Percentiles rank a stretch among this genome's conserved stretches.
Evolutionary conservation across 2,797 vertebrate genomes (phyloP).

Genomic region (Cygnus olor): DNA sequence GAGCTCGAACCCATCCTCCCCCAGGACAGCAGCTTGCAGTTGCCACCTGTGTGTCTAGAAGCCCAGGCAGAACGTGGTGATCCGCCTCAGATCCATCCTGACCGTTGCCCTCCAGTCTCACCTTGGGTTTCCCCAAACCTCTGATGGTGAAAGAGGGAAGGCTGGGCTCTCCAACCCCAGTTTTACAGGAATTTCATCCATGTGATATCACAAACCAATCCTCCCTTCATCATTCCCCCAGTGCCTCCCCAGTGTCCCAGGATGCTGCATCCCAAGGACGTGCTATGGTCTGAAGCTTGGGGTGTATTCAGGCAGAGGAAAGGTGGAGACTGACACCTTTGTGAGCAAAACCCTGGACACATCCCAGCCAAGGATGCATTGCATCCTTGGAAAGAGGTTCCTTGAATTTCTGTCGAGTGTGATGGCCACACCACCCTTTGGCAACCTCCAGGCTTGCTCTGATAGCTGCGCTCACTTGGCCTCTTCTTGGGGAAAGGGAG

Average conservation of each 20-base stretch:
- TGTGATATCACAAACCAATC: not conserved
- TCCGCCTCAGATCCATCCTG: not conserved
- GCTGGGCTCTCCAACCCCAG: not conserved
- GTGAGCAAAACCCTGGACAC: not conserved
- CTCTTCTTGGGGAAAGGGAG: not conserved
- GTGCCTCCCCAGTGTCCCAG: not conserved
- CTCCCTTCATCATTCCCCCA: not conserved
- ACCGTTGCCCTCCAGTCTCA: not conserved
- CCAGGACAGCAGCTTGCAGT: not conserved
- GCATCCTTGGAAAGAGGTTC: not conserved
- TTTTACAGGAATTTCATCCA: not conserved
- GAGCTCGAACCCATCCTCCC: not conserved
- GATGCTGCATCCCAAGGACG: not conserved
- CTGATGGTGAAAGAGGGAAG: not conserved
- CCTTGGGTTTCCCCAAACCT: not conserved
- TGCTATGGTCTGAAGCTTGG: not conserved
- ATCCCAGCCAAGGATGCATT: not conserved
- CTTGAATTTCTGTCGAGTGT: not conserved
- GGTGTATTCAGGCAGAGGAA: not conserved
- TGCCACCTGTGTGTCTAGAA: not conserved
- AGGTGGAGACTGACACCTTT: not conserved
- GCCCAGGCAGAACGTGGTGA: accelerated
- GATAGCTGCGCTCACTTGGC: not conserved
- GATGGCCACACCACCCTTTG: not conserved
- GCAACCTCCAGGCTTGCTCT: not conserved